phyloP scores from a whole-genome alignment of 1,140 invertebrate genomes.

The Zophobas atratus region DNA sequence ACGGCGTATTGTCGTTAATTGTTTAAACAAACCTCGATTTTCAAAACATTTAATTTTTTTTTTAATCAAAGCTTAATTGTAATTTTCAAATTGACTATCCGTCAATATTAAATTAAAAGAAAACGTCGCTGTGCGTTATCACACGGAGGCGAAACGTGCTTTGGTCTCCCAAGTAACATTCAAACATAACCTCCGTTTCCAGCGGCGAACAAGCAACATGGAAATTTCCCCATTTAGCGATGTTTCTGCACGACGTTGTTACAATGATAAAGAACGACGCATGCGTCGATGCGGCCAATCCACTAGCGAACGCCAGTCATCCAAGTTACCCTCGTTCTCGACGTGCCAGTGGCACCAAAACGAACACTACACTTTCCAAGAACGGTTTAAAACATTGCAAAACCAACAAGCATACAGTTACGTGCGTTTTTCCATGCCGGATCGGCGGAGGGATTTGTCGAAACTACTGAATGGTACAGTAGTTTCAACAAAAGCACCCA shows the following conservation, averaged over 20 bases:
- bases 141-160: constrained; percentile 24
- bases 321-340: constrained; percentile 43
- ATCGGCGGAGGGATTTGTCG: too few species aligned
- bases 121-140: constrained; percentile 11
- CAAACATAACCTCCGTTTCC: constrained; percentile 39
- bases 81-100: too few species aligned
- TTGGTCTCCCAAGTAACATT: constrained; percentile 27
- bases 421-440: too few species aligned
- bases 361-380: not conserved
- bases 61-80: too few species aligned
- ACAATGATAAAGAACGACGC: constrained; percentile 39
- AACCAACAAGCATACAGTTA: constrained; percentile 1
- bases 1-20: constrained; percentile 23
- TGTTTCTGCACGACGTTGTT: constrained; percentile 36
- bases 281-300: constrained; percentile 22
- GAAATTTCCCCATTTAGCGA: constrained; percentile 44
- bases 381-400: not conserved
- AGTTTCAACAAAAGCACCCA: not conserved
- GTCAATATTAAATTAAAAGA: not conserved
- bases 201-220: constrained; percentile 26
- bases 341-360: constrained; percentile 28
- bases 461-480: too few species aligned
- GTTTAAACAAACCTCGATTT: constrained; percentile 2
- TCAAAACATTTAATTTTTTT: too few species aligned
- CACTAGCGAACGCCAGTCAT: constrained; percentile 44